Evolutionary conservation across 2,888 invertebrate genomes (phyloP), one percentile per base, ranked within the genome.

Genomic region (Amphipoea lucens): DNA sequence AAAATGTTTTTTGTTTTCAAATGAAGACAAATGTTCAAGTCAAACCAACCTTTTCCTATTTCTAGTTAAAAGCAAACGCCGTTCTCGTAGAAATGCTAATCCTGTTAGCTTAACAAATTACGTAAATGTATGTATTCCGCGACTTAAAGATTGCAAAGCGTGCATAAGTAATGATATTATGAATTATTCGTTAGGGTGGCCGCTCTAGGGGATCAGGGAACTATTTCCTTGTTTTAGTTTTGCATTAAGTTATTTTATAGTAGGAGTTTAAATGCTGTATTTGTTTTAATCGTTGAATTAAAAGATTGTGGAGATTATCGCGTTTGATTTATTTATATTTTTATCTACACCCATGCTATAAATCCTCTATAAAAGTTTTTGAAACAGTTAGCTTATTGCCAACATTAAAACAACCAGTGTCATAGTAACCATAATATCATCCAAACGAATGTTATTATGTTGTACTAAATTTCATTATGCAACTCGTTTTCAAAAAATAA

Each of bases 161-260:
- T 78, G 84, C 78, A 57, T 84, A 81, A 81, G 81, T 84, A 81
- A 84, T 63, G 66, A 12, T n/a, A 68, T 69, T 62, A 78, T 78
- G 63, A 78, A 78, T 84, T 74, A 84, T 81, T 84, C 84, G 68
- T 75, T n/a, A 29, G 54, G 65, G 14, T 81, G 60, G 51, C n/a
- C 20, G 12, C 23, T n/a, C 63, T 14, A 4, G 57, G 45, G 54
- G 51, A 79, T 68, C 74, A 20, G 48, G 14, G 54, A 66, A 73
- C 73, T 66, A 73, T 76, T 76, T 80, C 62, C 60, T 68, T 6
- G 42, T 60, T 23, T 29, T n/a, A 60, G 20, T n/a, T 62, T 77
- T 42, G 81, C 48, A 78, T 63, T 78, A 29, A 40, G 54, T 45
- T 62, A 54, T 36, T 36, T 23, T 40, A 54, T 20, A 66, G 1